These are phyloP conservation scores for Cosmorhoe ocellata DNA, from an alignment of 2,888 invertebrate species.

Conservation along the genomic window DNA sequence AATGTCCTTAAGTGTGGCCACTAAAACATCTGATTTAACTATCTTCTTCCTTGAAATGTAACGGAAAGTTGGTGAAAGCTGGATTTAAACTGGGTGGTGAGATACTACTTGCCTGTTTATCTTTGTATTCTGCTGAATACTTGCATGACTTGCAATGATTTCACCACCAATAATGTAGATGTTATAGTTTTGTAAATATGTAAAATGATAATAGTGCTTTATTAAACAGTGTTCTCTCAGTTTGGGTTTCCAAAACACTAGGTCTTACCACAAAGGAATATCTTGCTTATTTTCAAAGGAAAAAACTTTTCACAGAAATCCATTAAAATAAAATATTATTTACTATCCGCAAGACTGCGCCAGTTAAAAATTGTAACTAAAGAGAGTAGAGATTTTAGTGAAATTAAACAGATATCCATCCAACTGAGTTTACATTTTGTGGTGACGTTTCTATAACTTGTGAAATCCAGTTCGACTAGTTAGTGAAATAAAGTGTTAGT, in stretches of 20 bases:
- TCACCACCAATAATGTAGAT: conserved; percentile 35
- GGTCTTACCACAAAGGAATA: conserved; percentile 5
- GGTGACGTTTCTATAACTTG: conserved; percentile 11
- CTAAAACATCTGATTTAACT: background rate
- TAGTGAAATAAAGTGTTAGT: conserved; percentile 38
- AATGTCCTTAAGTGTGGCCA: background rate
- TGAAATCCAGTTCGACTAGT: conserved; percentile 22
- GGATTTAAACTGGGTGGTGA: background rate
- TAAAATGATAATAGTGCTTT: conserved; percentile 76
- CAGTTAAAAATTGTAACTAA: no score
- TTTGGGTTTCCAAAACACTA: conserved; percentile 47
- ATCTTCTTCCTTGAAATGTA: background rate
- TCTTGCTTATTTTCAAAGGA: no score
- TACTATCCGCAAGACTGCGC: no score
- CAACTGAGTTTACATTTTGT: background rate
- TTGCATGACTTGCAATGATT: background rate
- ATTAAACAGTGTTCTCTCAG: conserved; percentile 75
- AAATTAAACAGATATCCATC: no score
- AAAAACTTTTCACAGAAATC: no score
- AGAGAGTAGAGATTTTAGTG: no score
- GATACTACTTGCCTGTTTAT: background rate
- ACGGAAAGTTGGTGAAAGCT: background rate
- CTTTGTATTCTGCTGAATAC: background rate
- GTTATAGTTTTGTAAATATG: conserved; percentile 74
- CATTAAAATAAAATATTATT: no score